These are phyloP conservation scores for Drosophila littoralis DNA, from an alignment of 1,140 invertebrate genomes.

Conservation along the genomic window DNA sequence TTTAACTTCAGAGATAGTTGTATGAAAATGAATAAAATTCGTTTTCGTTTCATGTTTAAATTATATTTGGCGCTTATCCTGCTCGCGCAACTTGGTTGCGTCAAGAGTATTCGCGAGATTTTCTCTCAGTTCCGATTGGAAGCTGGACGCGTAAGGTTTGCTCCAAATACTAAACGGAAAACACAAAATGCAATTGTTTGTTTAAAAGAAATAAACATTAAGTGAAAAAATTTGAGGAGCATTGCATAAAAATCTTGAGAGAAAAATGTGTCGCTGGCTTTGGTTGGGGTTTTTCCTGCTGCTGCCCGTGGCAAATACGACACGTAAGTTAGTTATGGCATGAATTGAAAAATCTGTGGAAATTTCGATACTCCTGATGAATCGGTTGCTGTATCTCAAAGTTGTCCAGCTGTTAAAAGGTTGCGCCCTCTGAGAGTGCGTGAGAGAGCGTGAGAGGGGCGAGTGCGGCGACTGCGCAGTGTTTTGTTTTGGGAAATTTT, in stretches of 20 bases:
- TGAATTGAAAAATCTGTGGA: constrained; percentile 42
- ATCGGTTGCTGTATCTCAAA: constrained; percentile 58
- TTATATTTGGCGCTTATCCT: not conserved
- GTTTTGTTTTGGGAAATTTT: constrained; percentile 67
- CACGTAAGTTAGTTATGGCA: constrained; percentile 55
- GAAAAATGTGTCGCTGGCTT: constrained; percentile 60
- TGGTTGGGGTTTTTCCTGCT: constrained; percentile 62
- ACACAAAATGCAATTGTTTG: constrained; percentile 43
- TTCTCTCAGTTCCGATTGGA: constrained; percentile 48
- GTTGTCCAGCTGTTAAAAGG: constrained; percentile 46
- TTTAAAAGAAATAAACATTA: not conserved
- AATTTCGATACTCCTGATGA: constrained; percentile 63
- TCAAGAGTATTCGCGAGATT: constrained; percentile 12
- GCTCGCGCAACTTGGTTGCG: not conserved
- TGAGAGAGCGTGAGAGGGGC: constrained; percentile 8
- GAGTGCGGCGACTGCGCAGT: constrained; percentile 54
- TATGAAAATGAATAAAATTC: too few relatives aligned
- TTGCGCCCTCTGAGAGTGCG: constrained; percentile 44
- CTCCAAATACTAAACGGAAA: not conserved
- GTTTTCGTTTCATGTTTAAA: not conserved
- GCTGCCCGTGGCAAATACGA: constrained; percentile 64
- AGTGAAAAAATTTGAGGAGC: constrained; percentile 4
- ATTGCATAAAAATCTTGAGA: constrained; percentile 7
- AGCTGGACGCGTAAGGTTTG: constrained; percentile 41
- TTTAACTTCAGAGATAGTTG: too few relatives aligned